Evolutionary conservation across 2,113 vertebrate species (phyloP).

Genomic region (Melanocharis versteri): DNA sequence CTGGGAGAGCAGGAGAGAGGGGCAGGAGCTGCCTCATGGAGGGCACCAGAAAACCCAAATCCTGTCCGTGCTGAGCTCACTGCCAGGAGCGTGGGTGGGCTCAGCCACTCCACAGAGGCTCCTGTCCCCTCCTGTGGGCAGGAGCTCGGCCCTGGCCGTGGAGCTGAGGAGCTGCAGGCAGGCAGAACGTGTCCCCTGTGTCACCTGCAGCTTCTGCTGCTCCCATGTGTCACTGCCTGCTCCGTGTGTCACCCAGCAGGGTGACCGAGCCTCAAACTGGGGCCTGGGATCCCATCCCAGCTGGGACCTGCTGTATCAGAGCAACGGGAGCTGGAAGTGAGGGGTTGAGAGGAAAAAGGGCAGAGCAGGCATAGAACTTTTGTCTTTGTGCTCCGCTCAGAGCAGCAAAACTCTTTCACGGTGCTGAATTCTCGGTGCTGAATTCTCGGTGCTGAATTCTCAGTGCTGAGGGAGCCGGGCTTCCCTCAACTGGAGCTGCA

Average conservation of each 20-base stretch:
- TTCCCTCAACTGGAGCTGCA: not conserved
- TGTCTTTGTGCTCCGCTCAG: not conserved
- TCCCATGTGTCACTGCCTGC: accelerated
- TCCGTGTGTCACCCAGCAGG: not conserved
- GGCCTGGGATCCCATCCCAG: not conserved
- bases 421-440: not conserved
- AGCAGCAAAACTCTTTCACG: not conserved
- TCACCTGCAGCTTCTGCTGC: not conserved
- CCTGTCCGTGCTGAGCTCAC: not conserved
- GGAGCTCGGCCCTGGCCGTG: not conserved
- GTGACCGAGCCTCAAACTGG: accelerated
- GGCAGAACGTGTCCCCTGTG: accelerated
- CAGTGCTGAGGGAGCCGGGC: not conserved
- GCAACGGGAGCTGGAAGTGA: not conserved
- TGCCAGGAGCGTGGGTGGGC: accelerated
- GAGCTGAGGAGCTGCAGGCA: not conserved
- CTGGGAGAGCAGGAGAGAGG: not conserved
- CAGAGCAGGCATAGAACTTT: not conserved
- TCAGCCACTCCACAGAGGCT: accelerated
- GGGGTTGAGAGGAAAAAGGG: not conserved
- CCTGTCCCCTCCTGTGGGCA: not conserved
- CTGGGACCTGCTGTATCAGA: not conserved
- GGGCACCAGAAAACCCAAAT: not conserved
- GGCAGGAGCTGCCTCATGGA: not conserved
- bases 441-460: not conserved